These are phyloP conservation scores for Danionella cerebrum DNA, from an alignment of 2,113 vertebrate species.

Conservation along the genomic window DNA sequence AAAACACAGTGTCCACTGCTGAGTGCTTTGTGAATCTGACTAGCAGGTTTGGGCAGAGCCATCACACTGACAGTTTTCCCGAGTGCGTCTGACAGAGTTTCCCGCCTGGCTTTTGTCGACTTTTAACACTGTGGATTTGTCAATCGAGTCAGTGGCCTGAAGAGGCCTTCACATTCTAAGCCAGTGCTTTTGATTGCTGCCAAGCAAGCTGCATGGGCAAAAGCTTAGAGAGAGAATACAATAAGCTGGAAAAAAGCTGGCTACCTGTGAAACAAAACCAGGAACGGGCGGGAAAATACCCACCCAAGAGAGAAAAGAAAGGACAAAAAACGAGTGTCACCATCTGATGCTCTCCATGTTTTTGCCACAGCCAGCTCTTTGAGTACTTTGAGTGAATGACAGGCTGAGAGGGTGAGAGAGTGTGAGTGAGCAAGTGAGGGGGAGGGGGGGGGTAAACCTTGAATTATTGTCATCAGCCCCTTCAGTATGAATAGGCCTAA, in stretches of 20 bases:
- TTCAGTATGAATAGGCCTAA: constrained; percentile 94
- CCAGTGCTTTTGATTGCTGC: constrained; percentile 55
- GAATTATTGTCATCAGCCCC: constrained; percentile 90
- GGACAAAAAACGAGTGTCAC: constrained; percentile 35
- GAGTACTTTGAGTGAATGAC: constrained; percentile 51
- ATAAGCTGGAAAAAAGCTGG: constrained; percentile 43
- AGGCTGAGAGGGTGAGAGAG: constrained; percentile 49
- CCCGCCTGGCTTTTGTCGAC: constrained; percentile 54
- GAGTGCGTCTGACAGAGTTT: constrained; percentile 42
- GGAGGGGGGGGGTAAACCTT: constrained; percentile 58
- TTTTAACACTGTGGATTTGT: constrained; percentile 60
- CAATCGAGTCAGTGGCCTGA: constrained; percentile 67
- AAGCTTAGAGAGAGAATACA: constrained; percentile 56
- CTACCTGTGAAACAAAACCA: constrained; percentile 65
- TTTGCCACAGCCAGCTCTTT: constrained; percentile 48
- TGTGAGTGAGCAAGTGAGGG: constrained; percentile 13
- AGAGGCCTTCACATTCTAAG: constrained; percentile 57
- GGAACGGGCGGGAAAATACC: constrained; percentile 45
- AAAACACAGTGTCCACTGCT: background rate
- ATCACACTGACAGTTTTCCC: constrained; percentile 49
- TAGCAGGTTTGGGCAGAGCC: constrained; percentile 40
- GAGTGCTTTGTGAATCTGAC: constrained; percentile 17
- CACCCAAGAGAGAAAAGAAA: constrained; percentile 41
- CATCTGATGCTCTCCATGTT: constrained; percentile 45
- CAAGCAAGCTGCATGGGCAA: constrained; percentile 54